Base-by-base conservation (phyloP, 2,113 vertebrate genomes). In the Sclerurus mexicanus region DNA sequence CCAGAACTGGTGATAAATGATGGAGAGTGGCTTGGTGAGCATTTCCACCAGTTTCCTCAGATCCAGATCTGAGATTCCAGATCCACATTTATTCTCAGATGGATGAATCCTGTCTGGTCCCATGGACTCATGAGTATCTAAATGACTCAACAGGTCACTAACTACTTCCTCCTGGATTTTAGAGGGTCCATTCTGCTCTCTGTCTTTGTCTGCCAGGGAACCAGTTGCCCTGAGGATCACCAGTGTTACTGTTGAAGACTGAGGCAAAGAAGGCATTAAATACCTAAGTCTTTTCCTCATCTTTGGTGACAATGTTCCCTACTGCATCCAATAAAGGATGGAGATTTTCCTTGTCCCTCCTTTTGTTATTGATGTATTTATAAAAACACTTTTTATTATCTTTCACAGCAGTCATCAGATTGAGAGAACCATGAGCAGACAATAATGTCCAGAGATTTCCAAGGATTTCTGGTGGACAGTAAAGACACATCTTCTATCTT, bases 191-290 rank as follows among this genome's bases (percentile, higher is more conserved):
- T 6, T 58, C 50, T 74, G 44, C 33, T 81, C 8, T 6, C 8
- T 19, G 31, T 13, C 10, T 31, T 22, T 33, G 27, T 6, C 27
- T 28, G 12, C 10, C 9, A 44, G 35, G 27, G 7, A 4, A 3
- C 1, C 0, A 0, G 4, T 23, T 44, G 14, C 4, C 14, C 18
- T 58, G 76, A 33, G 10, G 7, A 37, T 44, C 37, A 16, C 2
- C 10, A 13, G 5, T 30, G 17, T 37, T 50, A 9, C 44, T 14
- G 18, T 39, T 39, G 27, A 59, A 67, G 60, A 74, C 7, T 52
- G 23, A 81, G 10, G 15, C 5, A 81, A 67, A 59, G 37, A 44
- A 44, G 8, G 2, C 12, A 24, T n/a, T 28, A 52, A 16, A 19
- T 24, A 44, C 28, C 14, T 52, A 33, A 81, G 15, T 31, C 22